phyloP scores from a whole-genome alignment of 92 coral and sea anemone genomes.

The Siderastrea siderea region DNA sequence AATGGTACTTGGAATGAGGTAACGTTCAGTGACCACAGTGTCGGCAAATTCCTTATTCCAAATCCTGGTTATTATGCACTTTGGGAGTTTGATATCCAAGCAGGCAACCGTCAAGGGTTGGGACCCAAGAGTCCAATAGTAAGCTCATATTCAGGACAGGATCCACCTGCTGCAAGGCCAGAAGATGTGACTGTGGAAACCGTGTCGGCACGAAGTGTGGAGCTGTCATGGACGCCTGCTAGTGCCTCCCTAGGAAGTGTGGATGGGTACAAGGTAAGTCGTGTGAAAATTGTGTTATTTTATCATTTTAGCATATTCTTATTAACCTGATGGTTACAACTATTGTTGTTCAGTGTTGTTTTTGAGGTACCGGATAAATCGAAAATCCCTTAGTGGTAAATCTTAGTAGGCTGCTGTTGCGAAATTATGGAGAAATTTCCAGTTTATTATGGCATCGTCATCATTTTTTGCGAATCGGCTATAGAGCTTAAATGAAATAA shows the following conservation, averaged over 20 bases:
- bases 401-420: too few relatives aligned
- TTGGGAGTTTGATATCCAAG: constrained; percentile 84
- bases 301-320: not conserved
- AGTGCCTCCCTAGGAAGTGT: constrained; percentile 72
- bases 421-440: too few relatives aligned
- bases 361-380: too few relatives aligned
- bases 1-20: not conserved
- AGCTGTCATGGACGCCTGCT: constrained; percentile 81
- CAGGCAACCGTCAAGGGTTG: constrained; percentile 57
- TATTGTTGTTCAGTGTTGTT: too few relatives aligned
- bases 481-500: too few relatives aligned
- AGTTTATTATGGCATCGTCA: too few relatives aligned
- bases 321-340: not conserved
- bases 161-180: constrained; percentile 73
- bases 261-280: constrained; percentile 83
- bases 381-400: too few relatives aligned
- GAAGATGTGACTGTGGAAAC: constrained; percentile 34
- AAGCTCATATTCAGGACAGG: constrained; percentile 85
- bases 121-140: constrained; percentile 72
- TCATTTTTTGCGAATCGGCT: too few relatives aligned
- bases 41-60: constrained; percentile 47
- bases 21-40: constrained; percentile 10
- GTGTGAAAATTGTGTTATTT: not conserved
- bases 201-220: constrained; percentile 68
- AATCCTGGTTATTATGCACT: constrained; percentile 80